phyloP scores from a whole-genome alignment of 2,113 vertebrate genomes.

The Calcarius ornatus region DNA sequence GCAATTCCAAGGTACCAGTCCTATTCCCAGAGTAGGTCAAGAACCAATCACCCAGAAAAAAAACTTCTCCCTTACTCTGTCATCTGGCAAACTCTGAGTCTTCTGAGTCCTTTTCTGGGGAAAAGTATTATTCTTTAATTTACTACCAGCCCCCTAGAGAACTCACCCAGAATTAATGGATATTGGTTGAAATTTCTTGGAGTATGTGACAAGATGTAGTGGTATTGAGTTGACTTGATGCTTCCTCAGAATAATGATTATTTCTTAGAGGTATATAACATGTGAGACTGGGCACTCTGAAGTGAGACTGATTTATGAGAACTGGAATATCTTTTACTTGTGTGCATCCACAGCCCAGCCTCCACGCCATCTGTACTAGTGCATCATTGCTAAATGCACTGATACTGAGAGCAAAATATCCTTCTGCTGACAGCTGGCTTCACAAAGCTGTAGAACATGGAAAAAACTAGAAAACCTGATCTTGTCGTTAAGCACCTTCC shows the following conservation, averaged over 20 bases:
- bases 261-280: not conserved
- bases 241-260: not conserved
- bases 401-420: not conserved
- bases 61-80: not conserved
- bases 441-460: not conserved
- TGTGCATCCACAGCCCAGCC: not conserved
- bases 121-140: not conserved
- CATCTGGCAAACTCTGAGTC: not conserved
- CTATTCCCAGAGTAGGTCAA: not conserved
- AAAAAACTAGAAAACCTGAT: not conserved
- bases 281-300: not conserved
- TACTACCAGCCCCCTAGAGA: not conserved
- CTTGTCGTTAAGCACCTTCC: not conserved
- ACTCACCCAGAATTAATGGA: not conserved
- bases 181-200: not conserved
- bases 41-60: not conserved
- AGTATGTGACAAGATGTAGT: not conserved
- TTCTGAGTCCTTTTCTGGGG: not conserved
- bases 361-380: not conserved
- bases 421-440: not conserved
- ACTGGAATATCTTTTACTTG: not conserved
- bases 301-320: not conserved
- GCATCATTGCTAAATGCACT: not conserved
- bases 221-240: not conserved
- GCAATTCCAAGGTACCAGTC: not conserved